Evolutionary conservation across 2,888 invertebrate species (phyloP), one percentile per base, ranked within the genome.

Genomic region (Serrognathus titanus): DNA sequence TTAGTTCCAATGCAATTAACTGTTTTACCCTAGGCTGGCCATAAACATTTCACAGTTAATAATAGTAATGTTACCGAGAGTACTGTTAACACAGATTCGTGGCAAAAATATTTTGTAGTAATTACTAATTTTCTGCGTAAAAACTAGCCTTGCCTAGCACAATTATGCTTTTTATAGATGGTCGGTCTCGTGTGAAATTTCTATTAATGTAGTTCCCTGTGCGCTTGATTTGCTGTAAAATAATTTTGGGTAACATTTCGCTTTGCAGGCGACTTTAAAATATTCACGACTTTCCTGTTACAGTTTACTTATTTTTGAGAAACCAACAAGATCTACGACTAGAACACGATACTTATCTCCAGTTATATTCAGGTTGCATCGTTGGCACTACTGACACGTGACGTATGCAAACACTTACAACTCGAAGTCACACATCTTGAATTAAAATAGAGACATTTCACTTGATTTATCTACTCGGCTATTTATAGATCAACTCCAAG

Each of bases 351-450:
- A 60, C 62, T 60, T 62, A 62, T 60, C 60, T 55, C 48, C 20
- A 37, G 59, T 55, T 55, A 57, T 62, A 62, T 62, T 60, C 62
- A 62, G 62, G 62, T 58, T 62, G 62, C 60, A 55, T 62, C 56
- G 55, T 62, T 58, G 53, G 60, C 60, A 56, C 62, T 55, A 58
- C 60, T 62, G 62, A 61, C 61, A 61, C 61, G 61, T 61, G 61
- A 62, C 62, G 60, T 62, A 62, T 60, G 62, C 60, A 60, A 62
- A 62, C 57, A 58, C 56, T 56, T 56, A 54, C 58, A 61, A 57
- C 58, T 57, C 51, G 61, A 54, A 61, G 52, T 59, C 55, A 61
- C 58, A 50, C 50, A 55, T 50, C 50, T 24, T 55, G 55, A 48
- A 55, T 50, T 55, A 55, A 45, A 55, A 55, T 55, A 55, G 50